Conservation (phyloP, 2,797 vertebrate genomes). For the Tangara arthus region DNA sequence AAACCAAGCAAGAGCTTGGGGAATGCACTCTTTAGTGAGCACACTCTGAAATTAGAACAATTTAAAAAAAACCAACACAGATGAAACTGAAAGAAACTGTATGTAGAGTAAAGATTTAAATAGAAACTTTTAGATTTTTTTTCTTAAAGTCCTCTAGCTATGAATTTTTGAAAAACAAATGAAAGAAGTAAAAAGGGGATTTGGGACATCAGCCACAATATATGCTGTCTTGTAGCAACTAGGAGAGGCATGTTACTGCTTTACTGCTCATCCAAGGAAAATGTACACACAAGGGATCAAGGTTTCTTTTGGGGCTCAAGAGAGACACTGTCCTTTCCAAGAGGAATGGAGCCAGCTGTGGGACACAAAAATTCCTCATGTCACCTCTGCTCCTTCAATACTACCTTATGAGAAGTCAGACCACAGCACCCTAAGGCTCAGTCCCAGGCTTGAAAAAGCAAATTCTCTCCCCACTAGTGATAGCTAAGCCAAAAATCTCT, state of each 20-base stretch:
- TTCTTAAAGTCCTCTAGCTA: neutral
- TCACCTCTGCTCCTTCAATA: neutral
- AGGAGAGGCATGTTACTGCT: neutral
- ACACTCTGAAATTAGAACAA: neutral
- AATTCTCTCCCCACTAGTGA: neutral
- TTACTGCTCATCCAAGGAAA: neutral
- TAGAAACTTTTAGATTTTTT: neutral
- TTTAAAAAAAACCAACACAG: fast-evolving
- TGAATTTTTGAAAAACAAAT: neutral
- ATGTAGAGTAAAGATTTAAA: neutral
- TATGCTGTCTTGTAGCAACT: neutral
- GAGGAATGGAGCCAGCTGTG: neutral
- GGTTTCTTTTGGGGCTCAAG: neutral
- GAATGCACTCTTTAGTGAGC: neutral
- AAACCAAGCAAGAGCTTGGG: neutral
- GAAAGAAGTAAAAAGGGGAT: neutral
- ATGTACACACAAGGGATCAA: neutral
- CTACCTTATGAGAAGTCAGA: neutral
- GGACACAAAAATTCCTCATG: neutral
- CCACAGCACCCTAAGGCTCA: neutral
- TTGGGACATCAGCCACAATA: neutral
- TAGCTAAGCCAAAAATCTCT: neutral
- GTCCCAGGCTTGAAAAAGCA: neutral
- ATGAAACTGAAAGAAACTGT: neutral
- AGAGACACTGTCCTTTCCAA: neutral